Evolutionary conservation across 2,113 vertebrate species (phyloP), one percentile per base, ranked within the genome.

Genomic region (Zapornia atra): DNA sequence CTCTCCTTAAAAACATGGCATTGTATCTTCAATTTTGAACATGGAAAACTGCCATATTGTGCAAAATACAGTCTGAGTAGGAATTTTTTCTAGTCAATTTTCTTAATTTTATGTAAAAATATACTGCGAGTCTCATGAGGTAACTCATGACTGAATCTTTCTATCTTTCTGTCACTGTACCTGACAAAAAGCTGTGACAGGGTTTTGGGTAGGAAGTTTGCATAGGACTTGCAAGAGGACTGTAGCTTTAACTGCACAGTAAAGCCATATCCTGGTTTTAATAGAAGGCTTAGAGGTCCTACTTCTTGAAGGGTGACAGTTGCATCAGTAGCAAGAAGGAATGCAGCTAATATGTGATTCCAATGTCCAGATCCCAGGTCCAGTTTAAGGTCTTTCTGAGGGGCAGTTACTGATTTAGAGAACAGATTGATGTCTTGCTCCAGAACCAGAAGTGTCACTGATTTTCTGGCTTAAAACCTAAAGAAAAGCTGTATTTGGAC

Each of bases 321-420:
- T 48, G 6, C 28, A 28, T 28, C 0, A 0, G 29, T 3, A 65
- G 14, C 26, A 72, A n/a, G 19, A 66, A 17, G 9, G 4, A 5
- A 10, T 69, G 28, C 6, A 70, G 11, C 6, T 38, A 16, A 38
- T 36, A 36, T 3, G 1, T 50, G 46, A 34, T 59, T 16, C 48
- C 54, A 44, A 15, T 53, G 21, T 68, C 19, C 20, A 34, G 42
- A 78, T 15, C 9, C 26, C 40, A 88, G 24, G 50, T 42, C 15
- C 11, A 54, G 19, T 12, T 60, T 46, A 38, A 86, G 10, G 51
- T 46, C 34, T 54, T 88, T 61, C 71, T 88, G 68, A 85, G 42
- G 71, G 6, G 13, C 7, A 71, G 20, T 36, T 70, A 57, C 42
- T 68, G 33, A 15, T 2, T 81, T 61, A 46, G 15, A 53, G 25